Conservation (phyloP, 2,888 invertebrate species). For the Julus scanicus region DNA sequence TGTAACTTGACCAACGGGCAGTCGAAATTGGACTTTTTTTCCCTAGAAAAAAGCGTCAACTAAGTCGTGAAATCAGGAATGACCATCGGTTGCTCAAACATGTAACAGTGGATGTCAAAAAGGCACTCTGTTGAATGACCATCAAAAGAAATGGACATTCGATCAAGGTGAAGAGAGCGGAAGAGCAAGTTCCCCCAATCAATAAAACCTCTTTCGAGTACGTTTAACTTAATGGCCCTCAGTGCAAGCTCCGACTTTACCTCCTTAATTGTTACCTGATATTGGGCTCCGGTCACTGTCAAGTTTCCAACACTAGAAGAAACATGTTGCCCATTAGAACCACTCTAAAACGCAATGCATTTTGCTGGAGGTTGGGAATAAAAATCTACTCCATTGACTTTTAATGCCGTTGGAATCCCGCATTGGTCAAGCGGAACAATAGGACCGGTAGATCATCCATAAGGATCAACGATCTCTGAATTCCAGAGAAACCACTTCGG, state of each 20-base stretch:
- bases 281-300: slow-evolving; percentile 15
- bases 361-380: neutral
- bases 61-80: slow-evolving; percentile 8
- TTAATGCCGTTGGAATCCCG: neutral
- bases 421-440: neutral
- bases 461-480: too few relatives aligned
- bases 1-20: neutral
- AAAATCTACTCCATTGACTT: neutral
- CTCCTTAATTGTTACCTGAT: slow-evolving; percentile 28
- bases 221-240: slow-evolving; percentile 28
- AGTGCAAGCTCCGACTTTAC: neutral
- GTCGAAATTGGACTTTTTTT: neutral
- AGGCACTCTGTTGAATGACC: slow-evolving; percentile 28
- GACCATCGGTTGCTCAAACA: slow-evolving; percentile 14
- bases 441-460: neutral
- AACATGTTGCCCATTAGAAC: slow-evolving; percentile 3
- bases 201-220: slow-evolving; percentile 33
- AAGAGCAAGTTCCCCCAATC: neutral
- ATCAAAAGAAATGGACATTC: slow-evolving; percentile 33
- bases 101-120: slow-evolving; percentile 7
- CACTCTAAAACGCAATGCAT: neutral
- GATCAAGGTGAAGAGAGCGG: neutral
- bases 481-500: too few relatives aligned
- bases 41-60: neutral
- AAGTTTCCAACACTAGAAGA: neutral